A percentile compares a stretch with the other conserved stretches of the same genome.
Conservation (phyloP, 2,888 invertebrate species). For the Tuberolachnus salignus region DNA sequence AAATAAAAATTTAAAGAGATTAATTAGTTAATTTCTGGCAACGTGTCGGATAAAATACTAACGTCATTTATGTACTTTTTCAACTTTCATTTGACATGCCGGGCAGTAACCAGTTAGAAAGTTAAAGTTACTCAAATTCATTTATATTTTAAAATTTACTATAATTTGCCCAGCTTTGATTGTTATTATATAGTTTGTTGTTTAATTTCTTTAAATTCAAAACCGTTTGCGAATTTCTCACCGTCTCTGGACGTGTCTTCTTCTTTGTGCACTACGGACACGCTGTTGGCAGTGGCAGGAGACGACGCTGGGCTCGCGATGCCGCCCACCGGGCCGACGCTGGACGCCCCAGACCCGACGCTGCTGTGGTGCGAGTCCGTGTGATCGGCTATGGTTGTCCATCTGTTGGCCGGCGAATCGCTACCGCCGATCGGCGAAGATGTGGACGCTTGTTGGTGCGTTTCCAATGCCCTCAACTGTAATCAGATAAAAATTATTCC, state of each 20-base stretch:
- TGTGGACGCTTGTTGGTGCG: slow-evolving; percentile 45
- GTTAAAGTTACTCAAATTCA: too few species aligned
- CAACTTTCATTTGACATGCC: too few species aligned
- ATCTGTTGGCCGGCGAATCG: slow-evolving; percentile 62
- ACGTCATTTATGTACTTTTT: too few species aligned
- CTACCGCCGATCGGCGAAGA: slow-evolving; percentile 58
- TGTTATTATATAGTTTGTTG: too few species aligned
- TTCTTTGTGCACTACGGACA: slow-evolving; percentile 62
- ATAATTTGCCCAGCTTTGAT: too few species aligned
- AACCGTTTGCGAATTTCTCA: slow-evolving; percentile 7
- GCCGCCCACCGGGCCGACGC: slow-evolving; percentile 64
- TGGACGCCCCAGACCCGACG: slow-evolving; percentile 60
- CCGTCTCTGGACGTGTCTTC: slow-evolving; percentile 66
- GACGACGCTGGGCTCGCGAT: slow-evolving; percentile 61
- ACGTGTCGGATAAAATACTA: too few species aligned
- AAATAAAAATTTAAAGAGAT: too few species aligned
- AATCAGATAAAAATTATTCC: slow-evolving; percentile 58
- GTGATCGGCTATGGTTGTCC: slow-evolving; percentile 55
- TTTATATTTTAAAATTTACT: too few species aligned
- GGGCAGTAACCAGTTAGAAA: too few species aligned
- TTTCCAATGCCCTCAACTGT: slow-evolving; percentile 58
- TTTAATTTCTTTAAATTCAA: too few species aligned
- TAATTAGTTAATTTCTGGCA: too few species aligned
- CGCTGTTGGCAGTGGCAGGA: slow-evolving; percentile 59
- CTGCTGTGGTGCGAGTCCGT: slow-evolving; percentile 59